Base-by-base conservation (phyloP, 2,888 invertebrate species). In the Andrena bucephala region DNA sequence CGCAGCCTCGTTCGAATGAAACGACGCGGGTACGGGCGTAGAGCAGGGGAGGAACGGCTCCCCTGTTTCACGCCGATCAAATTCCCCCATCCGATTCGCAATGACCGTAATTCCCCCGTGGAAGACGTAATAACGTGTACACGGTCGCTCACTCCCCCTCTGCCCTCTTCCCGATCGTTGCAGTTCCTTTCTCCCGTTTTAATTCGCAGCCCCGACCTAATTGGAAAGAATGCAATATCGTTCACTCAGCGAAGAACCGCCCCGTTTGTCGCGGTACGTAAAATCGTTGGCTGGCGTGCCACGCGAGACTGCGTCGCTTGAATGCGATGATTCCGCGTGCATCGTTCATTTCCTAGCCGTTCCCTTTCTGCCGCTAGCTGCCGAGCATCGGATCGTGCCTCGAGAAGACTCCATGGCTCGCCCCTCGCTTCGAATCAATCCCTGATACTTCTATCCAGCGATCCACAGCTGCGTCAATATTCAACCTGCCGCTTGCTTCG, bases 151-250 rank as follows among this genome's bases (percentile, higher is more conserved):
- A 4, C 20, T 27, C 29, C 59, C 13, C 52, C 5, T 24, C 62
- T 3, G 29, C 29, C 50, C 48, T 13, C 20, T 52, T 33, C 29
- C 67, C 27, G 42, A 42, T 36, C 29, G 20, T 31, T 29, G 31
- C 31, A 27, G 42, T 52, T 31, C 24, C 71, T 36, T 71, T 77
- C 50, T 71, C 54, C 20, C 27, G 8, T 57, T 70, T 60, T 74
- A 77, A 83, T 77, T 65, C 70, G n/a, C 48, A 27, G 62, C 54
- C 54, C 20, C 50, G 66, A 27, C 33, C 66, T 81, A 84, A 84
- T 85, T 79, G 84, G 76, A 74, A 84, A 78, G 81, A 81, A 83
- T 84, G 81, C 83, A 81, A 79, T 79, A 85, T 76, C 79, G 78
- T 74, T 50, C 67, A 13, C 57, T 59, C 68, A 3, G 54, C 66